phyloP scores from a whole-genome alignment of 2,797 vertebrate genomes.

The Tiaroga cobitis region DNA sequence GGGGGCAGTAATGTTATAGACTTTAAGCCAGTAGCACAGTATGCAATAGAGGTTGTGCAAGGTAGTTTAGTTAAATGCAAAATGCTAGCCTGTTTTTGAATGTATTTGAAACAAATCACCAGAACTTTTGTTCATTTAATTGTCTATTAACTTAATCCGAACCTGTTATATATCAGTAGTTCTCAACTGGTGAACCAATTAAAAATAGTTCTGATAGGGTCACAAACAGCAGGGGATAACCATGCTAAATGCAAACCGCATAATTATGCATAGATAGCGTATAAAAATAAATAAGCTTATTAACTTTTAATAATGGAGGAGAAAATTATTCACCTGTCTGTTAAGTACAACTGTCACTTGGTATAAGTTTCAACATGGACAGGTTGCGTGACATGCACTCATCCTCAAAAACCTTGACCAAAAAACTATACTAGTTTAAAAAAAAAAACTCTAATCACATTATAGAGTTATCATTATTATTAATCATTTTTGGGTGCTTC shows the following conservation, averaged over 20 bases:
- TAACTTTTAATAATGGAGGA: neutral
- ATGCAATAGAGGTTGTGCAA: neutral
- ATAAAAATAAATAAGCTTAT: neutral
- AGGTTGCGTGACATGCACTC: neutral
- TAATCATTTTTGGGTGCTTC: neutral
- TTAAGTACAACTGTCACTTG: neutral
- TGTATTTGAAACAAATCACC: neutral
- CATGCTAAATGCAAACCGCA: neutral
- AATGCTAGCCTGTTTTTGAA: neutral
- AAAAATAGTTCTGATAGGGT: neutral
- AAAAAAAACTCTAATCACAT: too few species aligned
- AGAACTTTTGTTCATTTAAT: neutral
- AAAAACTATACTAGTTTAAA: too few species aligned
- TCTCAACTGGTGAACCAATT: neutral
- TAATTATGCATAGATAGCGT: neutral
- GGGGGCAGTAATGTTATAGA: neutral
- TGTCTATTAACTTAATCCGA: neutral
- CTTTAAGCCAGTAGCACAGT: neutral
- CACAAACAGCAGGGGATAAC: neutral
- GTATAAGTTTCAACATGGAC: neutral
- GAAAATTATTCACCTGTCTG: neutral
- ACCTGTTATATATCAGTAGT: neutral
- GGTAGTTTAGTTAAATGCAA: neutral
- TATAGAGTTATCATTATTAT: too few species aligned
- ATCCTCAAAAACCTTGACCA: neutral